Conservation (phyloP, 2,888 invertebrate species). For the Osmoderma eremita region DNA sequence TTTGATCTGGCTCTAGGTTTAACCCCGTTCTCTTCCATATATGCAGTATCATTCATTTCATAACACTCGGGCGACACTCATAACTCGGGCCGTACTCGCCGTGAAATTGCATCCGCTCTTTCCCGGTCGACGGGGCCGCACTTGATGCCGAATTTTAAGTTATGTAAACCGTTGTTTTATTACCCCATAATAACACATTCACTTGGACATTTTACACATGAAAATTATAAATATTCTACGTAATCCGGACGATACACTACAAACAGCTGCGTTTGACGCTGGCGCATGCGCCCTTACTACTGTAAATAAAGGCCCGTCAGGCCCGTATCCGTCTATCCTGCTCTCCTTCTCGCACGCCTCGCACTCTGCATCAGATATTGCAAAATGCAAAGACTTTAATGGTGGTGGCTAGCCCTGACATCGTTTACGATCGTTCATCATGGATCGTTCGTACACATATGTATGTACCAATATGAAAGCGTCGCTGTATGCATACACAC, state of each 20-base stretch:
- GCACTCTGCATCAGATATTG: no score
- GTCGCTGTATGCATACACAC: neutral
- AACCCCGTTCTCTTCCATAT: slow-evolving; percentile 59
- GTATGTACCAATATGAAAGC: neutral
- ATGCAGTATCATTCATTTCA: no score
- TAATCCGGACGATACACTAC: slow-evolving; percentile 37
- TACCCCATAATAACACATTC: slow-evolving; percentile 27
- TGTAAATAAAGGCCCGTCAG: slow-evolving; percentile 27
- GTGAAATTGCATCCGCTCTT: slow-evolving; percentile 23
- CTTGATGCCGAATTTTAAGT: slow-evolving; percentile 2
- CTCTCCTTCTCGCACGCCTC: no score
- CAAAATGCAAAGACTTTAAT: slow-evolving; percentile 25
- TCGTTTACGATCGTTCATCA: slow-evolving; percentile 23
- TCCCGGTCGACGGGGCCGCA: neutral
- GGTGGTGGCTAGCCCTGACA: slow-evolving; percentile 34
- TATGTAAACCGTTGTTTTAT: slow-evolving; percentile 9
- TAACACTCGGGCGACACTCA: no score
- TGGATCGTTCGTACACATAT: no score
- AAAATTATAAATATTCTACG: slow-evolving; percentile 40
- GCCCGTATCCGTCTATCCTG: no score
- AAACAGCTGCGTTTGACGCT: slow-evolving; percentile 43
- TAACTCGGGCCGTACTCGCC: slow-evolving; percentile 32
- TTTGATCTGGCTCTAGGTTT: slow-evolving; percentile 63
- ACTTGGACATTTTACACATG: slow-evolving; percentile 37
- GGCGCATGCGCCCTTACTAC: slow-evolving; percentile 24